phyloP scores from a whole-genome alignment of 2,888 invertebrate species.

The Sisyra nigra region DNA sequence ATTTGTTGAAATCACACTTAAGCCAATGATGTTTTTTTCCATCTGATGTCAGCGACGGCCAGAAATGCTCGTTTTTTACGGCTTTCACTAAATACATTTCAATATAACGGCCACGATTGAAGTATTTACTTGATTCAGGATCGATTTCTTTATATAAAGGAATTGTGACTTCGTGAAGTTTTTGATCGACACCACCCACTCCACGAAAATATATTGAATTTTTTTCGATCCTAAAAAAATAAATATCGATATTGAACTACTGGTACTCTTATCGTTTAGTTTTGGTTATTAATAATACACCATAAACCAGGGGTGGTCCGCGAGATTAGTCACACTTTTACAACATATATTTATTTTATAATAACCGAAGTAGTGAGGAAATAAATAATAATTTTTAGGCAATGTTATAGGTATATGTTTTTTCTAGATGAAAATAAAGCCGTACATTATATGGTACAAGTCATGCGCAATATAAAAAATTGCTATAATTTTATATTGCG shows the following conservation, averaged over 20 bases:
- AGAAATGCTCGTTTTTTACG: conserved; percentile 55
- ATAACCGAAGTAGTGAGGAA: too few relatives aligned
- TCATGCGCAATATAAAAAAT: too few relatives aligned
- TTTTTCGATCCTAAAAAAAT: conserved; percentile 41
- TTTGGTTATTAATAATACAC: too few relatives aligned
- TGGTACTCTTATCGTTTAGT: neutral
- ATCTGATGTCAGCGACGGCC: conserved; percentile 77
- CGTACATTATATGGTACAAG: too few relatives aligned
- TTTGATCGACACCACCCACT: conserved; percentile 66
- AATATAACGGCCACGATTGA: conserved; percentile 56
- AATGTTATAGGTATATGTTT: too few relatives aligned
- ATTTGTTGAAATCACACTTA: conserved; percentile 95
- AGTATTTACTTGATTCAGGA: conserved; percentile 57
- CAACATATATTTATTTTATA: too few relatives aligned
- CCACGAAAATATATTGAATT: conserved; percentile 70
- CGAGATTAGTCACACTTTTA: too few relatives aligned
- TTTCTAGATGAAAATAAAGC: too few relatives aligned
- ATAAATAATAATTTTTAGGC: too few relatives aligned
- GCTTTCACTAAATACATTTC: conserved; percentile 56
- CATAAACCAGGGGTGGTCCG: too few relatives aligned
- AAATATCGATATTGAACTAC: conserved; percentile 6
- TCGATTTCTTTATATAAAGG: conserved; percentile 69
- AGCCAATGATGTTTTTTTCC: conserved; percentile 88
- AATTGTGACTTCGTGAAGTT: conserved; percentile 76
- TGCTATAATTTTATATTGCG: too few relatives aligned